Evolutionary conservation across 2,113 vertebrate species (phyloP).

Genomic region (Heptranchias perlo): DNA sequence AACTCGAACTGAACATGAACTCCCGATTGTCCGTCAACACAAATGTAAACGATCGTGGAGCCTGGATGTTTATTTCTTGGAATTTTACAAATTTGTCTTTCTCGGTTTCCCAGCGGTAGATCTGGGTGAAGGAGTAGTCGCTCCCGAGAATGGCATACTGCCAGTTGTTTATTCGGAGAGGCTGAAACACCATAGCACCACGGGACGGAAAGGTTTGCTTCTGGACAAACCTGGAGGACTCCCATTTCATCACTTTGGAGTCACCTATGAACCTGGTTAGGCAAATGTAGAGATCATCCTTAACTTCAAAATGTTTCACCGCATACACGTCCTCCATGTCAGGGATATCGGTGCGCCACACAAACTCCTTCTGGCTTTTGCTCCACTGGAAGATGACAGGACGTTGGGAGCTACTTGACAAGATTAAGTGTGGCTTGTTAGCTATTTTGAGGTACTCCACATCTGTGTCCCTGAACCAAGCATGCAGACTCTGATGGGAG

Average conservation of each 20-base stretch:
- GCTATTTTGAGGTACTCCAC: slow-evolving; percentile 42
- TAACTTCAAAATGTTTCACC: slow-evolving; percentile 31
- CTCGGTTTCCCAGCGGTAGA: slow-evolving; percentile 38
- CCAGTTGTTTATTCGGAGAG: slow-evolving; percentile 25
- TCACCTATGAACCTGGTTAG: slow-evolving; percentile 39
- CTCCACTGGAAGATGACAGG: slow-evolving; percentile 39
- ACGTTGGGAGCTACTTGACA: slow-evolving; percentile 39
- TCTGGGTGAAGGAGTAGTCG: slow-evolving; percentile 39
- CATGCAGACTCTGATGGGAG: slow-evolving; percentile 37
- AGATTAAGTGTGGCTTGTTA: slow-evolving; percentile 30
- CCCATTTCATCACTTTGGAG: slow-evolving; percentile 40
- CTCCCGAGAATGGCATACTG: slow-evolving; percentile 39
- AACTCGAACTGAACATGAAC: slow-evolving; percentile 39
- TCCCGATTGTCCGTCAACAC: slow-evolving; percentile 36
- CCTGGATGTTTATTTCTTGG: slow-evolving; percentile 39
- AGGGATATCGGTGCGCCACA: slow-evolving; percentile 37
- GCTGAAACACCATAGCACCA: slow-evolving; percentile 38
- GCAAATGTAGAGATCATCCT: slow-evolving; percentile 38
- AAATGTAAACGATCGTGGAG: slow-evolving; percentile 37
- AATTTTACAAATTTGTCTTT: slow-evolving; percentile 42
- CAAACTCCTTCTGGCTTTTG: slow-evolving; percentile 27
- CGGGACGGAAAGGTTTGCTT: slow-evolving; percentile 38
- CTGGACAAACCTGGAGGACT: slow-evolving; percentile 27
- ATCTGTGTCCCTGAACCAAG: slow-evolving; percentile 40
- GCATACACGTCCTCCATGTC: slow-evolving; percentile 36